Conservation (phyloP, 1,140 invertebrate species). For the Hesperophylax magnus region DNA sequence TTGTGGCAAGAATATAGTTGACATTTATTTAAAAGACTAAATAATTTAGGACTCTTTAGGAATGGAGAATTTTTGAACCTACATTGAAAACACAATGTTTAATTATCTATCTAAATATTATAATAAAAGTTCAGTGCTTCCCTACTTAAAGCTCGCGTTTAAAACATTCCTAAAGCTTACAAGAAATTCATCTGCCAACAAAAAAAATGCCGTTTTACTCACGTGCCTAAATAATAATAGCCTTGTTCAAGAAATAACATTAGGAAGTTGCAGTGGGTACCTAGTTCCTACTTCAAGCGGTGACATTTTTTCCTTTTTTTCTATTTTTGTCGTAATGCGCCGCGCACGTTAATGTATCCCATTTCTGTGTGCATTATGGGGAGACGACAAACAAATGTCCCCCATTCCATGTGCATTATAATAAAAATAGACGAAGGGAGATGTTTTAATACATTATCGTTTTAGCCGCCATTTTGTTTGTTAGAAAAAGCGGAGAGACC, state of each 20-base stretch:
- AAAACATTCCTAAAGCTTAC: not conserved
- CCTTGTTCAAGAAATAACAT: slow-evolving; percentile 12
- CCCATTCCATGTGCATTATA: slow-evolving; percentile 1
- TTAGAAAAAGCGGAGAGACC: not conserved
- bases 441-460: not conserved
- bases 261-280: not conserved
- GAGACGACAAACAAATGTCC: slow-evolving; percentile 36
- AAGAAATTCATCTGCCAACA: not conserved
- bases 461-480: slow-evolving; percentile 16
- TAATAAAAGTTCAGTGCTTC: not conserved
- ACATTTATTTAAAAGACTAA: too few relatives aligned
- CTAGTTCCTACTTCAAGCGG: not conserved
- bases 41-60: too few relatives aligned
- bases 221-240: slow-evolving; percentile 2
- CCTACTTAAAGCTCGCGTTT: not conserved
- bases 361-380: slow-evolving; percentile 10
- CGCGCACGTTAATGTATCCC: slow-evolving; percentile 28
- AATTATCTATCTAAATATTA: too few relatives aligned
- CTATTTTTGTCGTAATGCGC: slow-evolving; percentile 26
- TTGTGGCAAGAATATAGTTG: too few relatives aligned
- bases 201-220: slow-evolving; percentile 20
- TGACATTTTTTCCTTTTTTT: slow-evolving; percentile 18
- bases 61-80: too few relatives aligned
- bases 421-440: slow-evolving; percentile 20
- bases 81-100: too few relatives aligned